These are phyloP conservation scores for Tichodroma muraria DNA, from an alignment of 2,113 vertebrate genomes.

Conservation along the genomic window DNA sequence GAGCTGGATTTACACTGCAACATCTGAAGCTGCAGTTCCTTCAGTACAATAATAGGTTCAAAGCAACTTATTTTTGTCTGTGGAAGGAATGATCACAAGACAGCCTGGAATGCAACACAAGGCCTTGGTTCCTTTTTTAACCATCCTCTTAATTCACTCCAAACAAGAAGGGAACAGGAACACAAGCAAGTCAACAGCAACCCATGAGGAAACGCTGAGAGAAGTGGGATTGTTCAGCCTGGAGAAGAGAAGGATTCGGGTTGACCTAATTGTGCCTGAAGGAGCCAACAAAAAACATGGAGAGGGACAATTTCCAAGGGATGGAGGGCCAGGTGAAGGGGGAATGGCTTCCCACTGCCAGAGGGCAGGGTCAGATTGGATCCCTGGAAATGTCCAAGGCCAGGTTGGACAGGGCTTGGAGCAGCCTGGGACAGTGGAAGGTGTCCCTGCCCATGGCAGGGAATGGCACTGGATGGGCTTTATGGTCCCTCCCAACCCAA, in stretches of 20 bases:
- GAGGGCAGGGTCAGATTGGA: neutral
- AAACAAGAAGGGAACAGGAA: conserved; percentile 11
- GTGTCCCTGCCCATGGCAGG: neutral
- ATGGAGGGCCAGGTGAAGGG: neutral
- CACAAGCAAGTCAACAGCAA: neutral
- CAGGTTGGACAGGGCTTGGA: fast-evolving
- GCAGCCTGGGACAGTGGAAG: fast-evolving
- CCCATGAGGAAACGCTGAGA: neutral
- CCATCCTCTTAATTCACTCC: neutral
- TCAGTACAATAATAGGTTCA: conserved; percentile 25
- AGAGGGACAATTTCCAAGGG: neutral
- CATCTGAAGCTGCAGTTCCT: conserved; percentile 6
- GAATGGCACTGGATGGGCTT: neutral
- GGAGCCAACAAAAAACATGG: no score
- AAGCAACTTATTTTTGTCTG: conserved; percentile 44
- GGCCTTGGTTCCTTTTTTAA: conserved; percentile 37
- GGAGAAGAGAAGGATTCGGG: neutral
- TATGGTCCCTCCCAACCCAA: neutral
- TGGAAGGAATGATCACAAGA: conserved; percentile 48
- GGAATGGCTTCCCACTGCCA: neutral
- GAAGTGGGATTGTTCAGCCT: neutral
- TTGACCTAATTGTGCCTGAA: neutral
- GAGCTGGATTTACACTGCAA: neutral
- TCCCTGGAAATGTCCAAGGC: neutral
- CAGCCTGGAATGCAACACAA: conserved; percentile 19